Evolutionary conservation across 2,888 invertebrate genomes (phyloP).

Genomic region (Leuctra nigra): DNA sequence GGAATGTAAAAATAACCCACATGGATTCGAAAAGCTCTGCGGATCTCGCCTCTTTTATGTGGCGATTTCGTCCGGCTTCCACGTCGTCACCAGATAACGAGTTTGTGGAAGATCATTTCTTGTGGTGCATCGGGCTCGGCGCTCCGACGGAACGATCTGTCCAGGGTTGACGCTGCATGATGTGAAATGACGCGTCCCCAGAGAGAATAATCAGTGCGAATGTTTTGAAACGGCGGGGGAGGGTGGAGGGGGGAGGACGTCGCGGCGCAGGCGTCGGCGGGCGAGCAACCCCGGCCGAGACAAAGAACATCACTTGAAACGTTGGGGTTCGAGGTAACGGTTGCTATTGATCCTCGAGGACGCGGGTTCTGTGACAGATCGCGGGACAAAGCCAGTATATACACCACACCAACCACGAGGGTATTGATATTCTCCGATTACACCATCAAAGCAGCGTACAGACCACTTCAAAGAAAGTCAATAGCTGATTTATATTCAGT

Average conservation of each 20-base stretch:
- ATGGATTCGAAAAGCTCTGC: background rate
- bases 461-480: too few relatives aligned
- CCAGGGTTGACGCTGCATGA: background rate
- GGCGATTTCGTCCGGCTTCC: background rate
- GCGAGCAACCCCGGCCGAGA: background rate
- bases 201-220: background rate
- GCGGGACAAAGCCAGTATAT: background rate
- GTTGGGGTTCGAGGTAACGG: background rate
- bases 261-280: background rate
- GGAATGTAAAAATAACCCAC: background rate
- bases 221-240: background rate
- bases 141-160: background rate
- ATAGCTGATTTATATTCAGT: background rate
- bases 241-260: background rate
- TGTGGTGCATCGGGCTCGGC: too few relatives aligned
- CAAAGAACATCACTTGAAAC: background rate
- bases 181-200: background rate
- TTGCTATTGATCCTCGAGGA: background rate
- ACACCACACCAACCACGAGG: too few relatives aligned
- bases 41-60: background rate
- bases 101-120: background rate
- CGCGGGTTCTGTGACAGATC: background rate
- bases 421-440: background rate
- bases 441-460: too few relatives aligned
- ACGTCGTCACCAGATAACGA: background rate